Evolutionary conservation across 37 sponge, comb jelly and placozoan species (phyloP), one percentile per base, ranked within the genome.

Genomic region (Spongia lamella): DNA sequence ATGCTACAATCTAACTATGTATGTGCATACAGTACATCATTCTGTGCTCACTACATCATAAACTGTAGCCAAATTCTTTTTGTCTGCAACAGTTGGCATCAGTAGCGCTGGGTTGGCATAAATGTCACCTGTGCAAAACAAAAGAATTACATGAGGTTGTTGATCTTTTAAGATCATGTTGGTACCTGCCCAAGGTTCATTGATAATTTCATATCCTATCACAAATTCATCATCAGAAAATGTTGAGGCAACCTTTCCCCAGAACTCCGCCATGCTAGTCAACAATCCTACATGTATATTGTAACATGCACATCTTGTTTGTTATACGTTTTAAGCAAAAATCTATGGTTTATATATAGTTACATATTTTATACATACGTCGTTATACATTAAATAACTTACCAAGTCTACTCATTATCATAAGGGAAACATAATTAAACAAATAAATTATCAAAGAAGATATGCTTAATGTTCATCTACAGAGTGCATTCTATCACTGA

Each of bases 161-260:
- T 60, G 61, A 70, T 4, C 53, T 14, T 51, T 51, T 6, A 16
- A 4, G 7, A n/a, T 15, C 30, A 39, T 73, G 7, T n/a, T 38
- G 34, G 4, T 51, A 84, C 90, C 90, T 66, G 91, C 86, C 91
- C 91, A 90, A 13, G 95, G 95, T 53, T 94, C 95, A 74, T 94
- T 94, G 5, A 94, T 87, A 66, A 94, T 73, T 61, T 94, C 95
- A 84, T 94, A 94, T 17, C 95, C 95, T 14, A 94, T 57, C 53
- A 94, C 64, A 40, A 70, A 80, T 0, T 58, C 56, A 58, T 73
- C 78, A 30, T 82, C 83, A 17, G 65, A 70, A 84, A 94, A 94
- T 34, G 77, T 75, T 0, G 72, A 30, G 27, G 95, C 95, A 20
- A 88, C 85, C 43, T 74, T 82, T 36, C 60, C 79, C 95, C 95